Base-by-base conservation (phyloP, 2,888 invertebrate species). In the Tinea pellionella region DNA sequence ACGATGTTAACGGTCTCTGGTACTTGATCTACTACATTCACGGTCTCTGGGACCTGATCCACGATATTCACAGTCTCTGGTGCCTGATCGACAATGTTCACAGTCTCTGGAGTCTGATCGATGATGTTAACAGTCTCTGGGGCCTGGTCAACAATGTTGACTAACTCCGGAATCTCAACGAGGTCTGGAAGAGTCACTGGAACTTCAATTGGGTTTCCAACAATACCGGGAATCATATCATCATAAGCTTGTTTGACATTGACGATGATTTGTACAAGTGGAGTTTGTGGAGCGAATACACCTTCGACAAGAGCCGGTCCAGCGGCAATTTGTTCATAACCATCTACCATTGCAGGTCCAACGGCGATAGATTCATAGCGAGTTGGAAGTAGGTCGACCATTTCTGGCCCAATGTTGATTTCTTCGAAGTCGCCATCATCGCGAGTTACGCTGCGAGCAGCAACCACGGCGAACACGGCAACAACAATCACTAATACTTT, bases 241-340 rank as follows among this genome's bases (percentile, higher is more conserved):
- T 47, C 61, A 63, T 56, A 69, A 68, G 41, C 64, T 55, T 69
- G 68, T 29, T 62, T 60, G 2, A 57, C 63, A 64, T 67, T 67
- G 59, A 68, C 59, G 64, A 66, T 67, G 62, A 69, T 64, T 61
- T 68, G 66, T 12, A 70, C 66, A 13, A 68, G 65, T 15, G 67
- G 66, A 59, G 65, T 43, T n/a, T 24, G 13, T 1, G 47, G 16
- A 47, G 47, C 47, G n/a, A 37, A 9, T 9, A 37, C 9, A 47
- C 15, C 15, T 4, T 53, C 53, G 16, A 12, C 16, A 1, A 24
- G 24, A n/a, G 16, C n/a, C 2, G 53, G 19, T n/a, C 19, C 24
- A 13, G 69, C 65, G 59, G 66, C n/a, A 63, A 66, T 60, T 59
- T 69, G 59, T 51, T 61, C 60, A 15, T 30, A 30, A 12, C 41